Percentiles rank a stretch among this genome's conserved stretches.
phyloP scores from a whole-genome alignment of 2,113 vertebrate genomes.

The Centropristis striata region DNA sequence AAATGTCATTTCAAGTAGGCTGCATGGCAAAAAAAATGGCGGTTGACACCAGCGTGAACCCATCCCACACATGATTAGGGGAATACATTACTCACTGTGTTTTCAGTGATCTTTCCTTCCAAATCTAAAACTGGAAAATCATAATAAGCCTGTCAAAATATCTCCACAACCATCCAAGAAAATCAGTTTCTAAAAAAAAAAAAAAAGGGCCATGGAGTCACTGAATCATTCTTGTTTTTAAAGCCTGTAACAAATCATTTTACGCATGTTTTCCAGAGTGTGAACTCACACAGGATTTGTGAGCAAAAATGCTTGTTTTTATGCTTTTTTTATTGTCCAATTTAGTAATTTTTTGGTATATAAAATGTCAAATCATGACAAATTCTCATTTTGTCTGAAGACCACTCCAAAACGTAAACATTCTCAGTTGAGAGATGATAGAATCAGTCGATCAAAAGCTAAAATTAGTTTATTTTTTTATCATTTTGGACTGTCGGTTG shows the following conservation, averaged over 20 bases:
- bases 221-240: not conserved
- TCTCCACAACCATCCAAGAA: not conserved
- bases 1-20: constrained; percentile 10
- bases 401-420: not conserved
- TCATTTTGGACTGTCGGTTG: not conserved
- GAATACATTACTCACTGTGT: constrained; percentile 35
- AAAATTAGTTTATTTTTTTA: no score
- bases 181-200: not conserved
- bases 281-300: not conserved
- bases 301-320: no score
- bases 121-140: constrained; percentile 27
- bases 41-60: constrained; percentile 36
- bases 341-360: no score
- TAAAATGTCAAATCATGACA: no score
- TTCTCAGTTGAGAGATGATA: not conserved
- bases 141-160: constrained; percentile 13
- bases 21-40: constrained; percentile 6
- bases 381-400: no score
- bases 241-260: not conserved
- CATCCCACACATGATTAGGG: not conserved
- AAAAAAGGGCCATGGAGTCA: not conserved
- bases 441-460: no score
- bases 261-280: no score
- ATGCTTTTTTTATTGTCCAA: no score
- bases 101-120: not conserved